phyloP scores from a whole-genome alignment of 53 echinoderm and acorn worm genomes.

The Apostichopus leukothele region DNA sequence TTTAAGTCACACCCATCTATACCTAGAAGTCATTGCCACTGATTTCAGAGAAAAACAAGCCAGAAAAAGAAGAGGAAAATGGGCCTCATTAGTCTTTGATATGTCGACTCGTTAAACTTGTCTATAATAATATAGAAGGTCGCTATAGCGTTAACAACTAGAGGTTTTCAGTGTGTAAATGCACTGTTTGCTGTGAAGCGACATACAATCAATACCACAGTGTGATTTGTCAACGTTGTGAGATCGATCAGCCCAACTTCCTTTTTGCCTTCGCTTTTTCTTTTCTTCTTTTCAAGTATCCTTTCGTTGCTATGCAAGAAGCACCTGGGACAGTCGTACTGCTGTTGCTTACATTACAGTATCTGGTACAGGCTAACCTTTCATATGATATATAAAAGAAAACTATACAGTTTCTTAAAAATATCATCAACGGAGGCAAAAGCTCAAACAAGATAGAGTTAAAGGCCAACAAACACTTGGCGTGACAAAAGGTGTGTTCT shows the following conservation, averaged over 20 bases:
- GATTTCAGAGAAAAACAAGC: background rate
- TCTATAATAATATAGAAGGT: background rate
- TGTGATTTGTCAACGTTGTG: slow-evolving; percentile 1
- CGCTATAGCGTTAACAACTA: background rate
- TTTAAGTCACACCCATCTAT: no score
- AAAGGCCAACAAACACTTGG: slow-evolving; percentile 36
- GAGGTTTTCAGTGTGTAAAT: background rate
- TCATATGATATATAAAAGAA: background rate
- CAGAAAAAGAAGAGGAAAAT: background rate
- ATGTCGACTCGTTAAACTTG: background rate
- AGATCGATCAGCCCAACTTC: slow-evolving; percentile 1
- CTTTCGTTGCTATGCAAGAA: background rate
- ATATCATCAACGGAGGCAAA: slow-evolving; percentile 19
- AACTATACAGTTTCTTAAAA: slow-evolving; percentile 19
- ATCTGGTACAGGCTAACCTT: slow-evolving; percentile 37
- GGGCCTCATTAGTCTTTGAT: background rate
- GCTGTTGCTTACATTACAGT: slow-evolving; percentile 37
- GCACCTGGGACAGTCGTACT: slow-evolving; percentile 41
- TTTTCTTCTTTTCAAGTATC: slow-evolving; percentile 8
- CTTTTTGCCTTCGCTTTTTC: background rate
- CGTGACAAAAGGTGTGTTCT: slow-evolving; percentile 24
- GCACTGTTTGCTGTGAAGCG: background rate
- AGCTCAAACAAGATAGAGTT: slow-evolving; percentile 15
- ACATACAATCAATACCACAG: slow-evolving; percentile 9
- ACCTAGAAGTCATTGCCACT: no score